Evolutionary conservation across 2,888 invertebrate genomes (phyloP).

Genomic region (Scaptomyza caliginosa): DNA sequence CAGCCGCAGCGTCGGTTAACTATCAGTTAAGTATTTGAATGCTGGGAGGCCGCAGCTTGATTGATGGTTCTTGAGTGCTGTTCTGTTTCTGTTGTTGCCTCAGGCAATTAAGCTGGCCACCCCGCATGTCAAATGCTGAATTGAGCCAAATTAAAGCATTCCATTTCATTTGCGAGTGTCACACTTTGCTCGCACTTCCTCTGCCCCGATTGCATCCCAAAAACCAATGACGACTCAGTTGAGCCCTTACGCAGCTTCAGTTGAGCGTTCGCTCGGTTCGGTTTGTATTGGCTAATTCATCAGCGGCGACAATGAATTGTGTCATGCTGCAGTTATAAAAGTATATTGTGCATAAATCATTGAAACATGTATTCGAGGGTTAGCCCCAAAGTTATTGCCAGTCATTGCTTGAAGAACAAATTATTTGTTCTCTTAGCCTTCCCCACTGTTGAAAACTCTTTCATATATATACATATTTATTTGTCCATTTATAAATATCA

Average conservation of each 20-base stretch:
- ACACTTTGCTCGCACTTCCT: slow-evolving; percentile 76
- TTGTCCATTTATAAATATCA: slow-evolving; percentile 1
- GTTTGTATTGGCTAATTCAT: slow-evolving; percentile 63
- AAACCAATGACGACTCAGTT: slow-evolving; percentile 13
- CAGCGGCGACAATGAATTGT: slow-evolving; percentile 68
- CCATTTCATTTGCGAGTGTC: slow-evolving; percentile 76
- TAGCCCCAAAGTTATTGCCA: neutral
- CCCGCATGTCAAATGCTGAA: slow-evolving; percentile 74
- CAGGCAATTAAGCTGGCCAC: slow-evolving; percentile 72
- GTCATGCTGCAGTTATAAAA: slow-evolving; percentile 56
- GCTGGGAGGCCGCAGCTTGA: slow-evolving; percentile 17
- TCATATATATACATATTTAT: slow-evolving; percentile 22
- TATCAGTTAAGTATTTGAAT: slow-evolving; percentile 15
- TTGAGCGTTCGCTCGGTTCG: slow-evolving; percentile 36
- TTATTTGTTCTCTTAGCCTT: neutral
- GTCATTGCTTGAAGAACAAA: neutral
- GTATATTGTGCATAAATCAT: slow-evolving; percentile 34
- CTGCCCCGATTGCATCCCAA: slow-evolving; percentile 40
- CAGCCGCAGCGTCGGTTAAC: slow-evolving; percentile 1
- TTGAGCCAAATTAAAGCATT: slow-evolving; percentile 77
- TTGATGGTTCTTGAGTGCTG: slow-evolving; percentile 37
- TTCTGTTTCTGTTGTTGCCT: slow-evolving; percentile 22
- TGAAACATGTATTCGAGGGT: slow-evolving; percentile 27
- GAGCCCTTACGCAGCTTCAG: slow-evolving; percentile 9
- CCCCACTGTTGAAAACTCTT: neutral